Percentiles rank a stretch among this genome's conserved stretches.
These are phyloP conservation scores for Caenorhabditis afra DNA, from an alignment of 2,888 invertebrate genomes.

Conservation along the genomic window DNA sequence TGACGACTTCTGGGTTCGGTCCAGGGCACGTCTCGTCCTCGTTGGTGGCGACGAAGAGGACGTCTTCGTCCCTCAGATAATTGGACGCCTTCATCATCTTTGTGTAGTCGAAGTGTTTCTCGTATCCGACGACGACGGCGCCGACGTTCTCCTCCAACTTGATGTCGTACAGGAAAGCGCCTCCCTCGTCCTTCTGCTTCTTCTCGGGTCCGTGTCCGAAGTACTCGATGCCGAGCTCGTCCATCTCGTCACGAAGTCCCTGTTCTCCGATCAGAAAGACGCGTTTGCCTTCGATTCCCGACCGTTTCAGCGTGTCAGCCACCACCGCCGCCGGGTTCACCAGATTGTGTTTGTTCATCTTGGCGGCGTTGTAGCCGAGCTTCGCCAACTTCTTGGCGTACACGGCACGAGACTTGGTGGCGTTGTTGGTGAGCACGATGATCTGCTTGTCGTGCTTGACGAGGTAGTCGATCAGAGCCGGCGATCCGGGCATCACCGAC, in stretches of 20 bases:
- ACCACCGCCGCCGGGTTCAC: slow-evolving; percentile 79
- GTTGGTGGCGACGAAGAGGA: slow-evolving; percentile 90
- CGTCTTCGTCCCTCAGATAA: slow-evolving; percentile 84
- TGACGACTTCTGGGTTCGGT: slow-evolving; percentile 82
- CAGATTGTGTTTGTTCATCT: slow-evolving; percentile 70
- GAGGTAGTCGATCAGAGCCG: slow-evolving; percentile 73
- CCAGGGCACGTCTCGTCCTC: slow-evolving; percentile 90
- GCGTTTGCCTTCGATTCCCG: slow-evolving; percentile 73
- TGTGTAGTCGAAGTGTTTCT: slow-evolving; percentile 91
- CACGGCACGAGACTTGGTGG: slow-evolving; percentile 87
- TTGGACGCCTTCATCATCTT: slow-evolving; percentile 93
- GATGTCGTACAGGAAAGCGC: slow-evolving; percentile 78
- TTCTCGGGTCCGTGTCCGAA: slow-evolving; percentile 83
- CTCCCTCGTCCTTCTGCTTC: slow-evolving; percentile 59
- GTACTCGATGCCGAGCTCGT: slow-evolving; percentile 84
- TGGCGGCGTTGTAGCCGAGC: slow-evolving; percentile 85
- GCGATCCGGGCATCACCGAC: slow-evolving; percentile 74
- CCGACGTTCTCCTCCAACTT: slow-evolving; percentile 84
- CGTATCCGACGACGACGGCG: slow-evolving; percentile 95
- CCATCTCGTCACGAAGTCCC: slow-evolving; percentile 90
- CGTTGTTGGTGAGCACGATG: slow-evolving; percentile 89
- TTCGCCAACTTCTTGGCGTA: slow-evolving; percentile 87
- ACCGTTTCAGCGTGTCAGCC: slow-evolving; percentile 73
- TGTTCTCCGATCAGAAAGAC: slow-evolving; percentile 88
- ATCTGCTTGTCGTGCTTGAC: slow-evolving; percentile 82